Conservation (phyloP, 2,888 invertebrate species). For the Hetaerina titia region DNA sequence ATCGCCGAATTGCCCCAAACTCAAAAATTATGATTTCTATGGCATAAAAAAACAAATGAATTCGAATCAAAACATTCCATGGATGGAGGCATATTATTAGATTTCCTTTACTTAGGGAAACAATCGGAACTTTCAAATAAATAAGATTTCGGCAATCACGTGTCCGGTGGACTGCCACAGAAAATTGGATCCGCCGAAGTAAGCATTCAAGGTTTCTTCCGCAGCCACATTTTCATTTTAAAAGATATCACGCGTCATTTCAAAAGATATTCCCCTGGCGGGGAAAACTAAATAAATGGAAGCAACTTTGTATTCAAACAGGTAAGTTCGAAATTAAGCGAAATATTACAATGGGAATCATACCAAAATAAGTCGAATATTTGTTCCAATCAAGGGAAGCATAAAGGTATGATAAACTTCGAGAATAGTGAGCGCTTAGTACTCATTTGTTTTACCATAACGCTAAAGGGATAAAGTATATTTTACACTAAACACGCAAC, state of each 20-base stretch:
- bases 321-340: not conserved
- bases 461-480: not conserved
- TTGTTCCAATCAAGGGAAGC: not conserved
- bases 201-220: not conserved
- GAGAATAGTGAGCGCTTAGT: not conserved
- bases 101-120: not conserved
- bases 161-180: not conserved
- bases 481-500: not conserved
- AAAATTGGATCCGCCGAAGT: not conserved
- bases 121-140: not conserved
- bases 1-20: too few species aligned
- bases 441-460: not conserved
- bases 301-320: conserved; percentile 8
- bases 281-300: not conserved
- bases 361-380: not conserved
- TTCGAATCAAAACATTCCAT: too few species aligned
- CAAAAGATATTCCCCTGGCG: not conserved
- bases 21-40: too few species aligned
- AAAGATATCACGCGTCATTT: not conserved
- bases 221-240: not conserved
- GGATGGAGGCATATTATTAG: not conserved
- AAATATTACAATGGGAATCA: not conserved
- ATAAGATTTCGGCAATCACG: not conserved
- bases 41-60: too few species aligned
- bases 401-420: not conserved